phyloP scores from a whole-genome alignment of 2,113 vertebrate genomes.

The Leptobrachium leishanense region DNA sequence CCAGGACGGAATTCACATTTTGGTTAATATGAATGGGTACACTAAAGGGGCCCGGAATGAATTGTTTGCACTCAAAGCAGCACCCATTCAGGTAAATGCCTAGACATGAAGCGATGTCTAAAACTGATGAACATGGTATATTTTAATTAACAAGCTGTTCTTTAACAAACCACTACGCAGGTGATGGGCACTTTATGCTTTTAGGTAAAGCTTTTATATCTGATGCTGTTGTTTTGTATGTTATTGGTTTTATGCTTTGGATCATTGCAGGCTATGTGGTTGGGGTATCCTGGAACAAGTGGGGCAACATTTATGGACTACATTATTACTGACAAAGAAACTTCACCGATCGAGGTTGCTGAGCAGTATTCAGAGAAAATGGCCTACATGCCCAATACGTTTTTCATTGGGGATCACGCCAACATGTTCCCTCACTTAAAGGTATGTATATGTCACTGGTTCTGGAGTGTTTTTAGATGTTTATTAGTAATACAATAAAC shows the following conservation, averaged over 20 bases:
- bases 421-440: constrained; percentile 99
- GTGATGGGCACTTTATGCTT: too few species aligned
- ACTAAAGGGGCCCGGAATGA: constrained; percentile 97
- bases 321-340: constrained; percentile 93
- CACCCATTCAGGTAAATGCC: constrained; percentile 85
- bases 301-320: constrained; percentile 98
- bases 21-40: constrained; percentile 98
- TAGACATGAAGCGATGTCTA: too few species aligned
- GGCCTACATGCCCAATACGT: constrained; percentile 96
- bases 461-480: neutral
- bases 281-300: constrained; percentile 96
- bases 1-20: constrained; percentile 94
- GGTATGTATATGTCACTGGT: constrained; percentile 61
- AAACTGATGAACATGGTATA: too few species aligned
- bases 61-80: constrained; percentile 90
- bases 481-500: too few species aligned
- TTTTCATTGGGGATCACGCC: constrained; percentile 97
- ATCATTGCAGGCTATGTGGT: constrained; percentile 86
- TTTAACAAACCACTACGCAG: too few species aligned
- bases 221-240: too few species aligned
- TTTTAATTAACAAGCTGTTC: too few species aligned
- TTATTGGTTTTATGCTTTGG: too few species aligned
- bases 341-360: constrained; percentile 89
- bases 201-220: too few species aligned
- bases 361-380: constrained; percentile 98